Evolutionary conservation across 1,140 invertebrate species (phyloP), one percentile per base, ranked within the genome.

Genomic region (Planococcus citri): DNA sequence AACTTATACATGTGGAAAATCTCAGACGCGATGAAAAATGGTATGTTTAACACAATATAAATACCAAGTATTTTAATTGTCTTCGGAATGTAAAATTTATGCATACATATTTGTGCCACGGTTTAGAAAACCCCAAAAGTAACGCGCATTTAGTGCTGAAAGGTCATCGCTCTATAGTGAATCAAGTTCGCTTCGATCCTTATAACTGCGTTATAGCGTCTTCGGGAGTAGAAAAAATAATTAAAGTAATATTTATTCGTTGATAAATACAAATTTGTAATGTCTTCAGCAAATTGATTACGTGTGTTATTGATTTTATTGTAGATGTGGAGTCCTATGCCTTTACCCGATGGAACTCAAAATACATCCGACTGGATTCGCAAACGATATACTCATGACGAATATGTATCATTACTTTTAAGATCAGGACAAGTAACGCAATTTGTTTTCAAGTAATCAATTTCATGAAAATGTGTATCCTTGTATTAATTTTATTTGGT

Each of bases 1-100:
- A 94, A 94, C 78, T 78, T 97, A 17, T 97, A 95, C 78, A 88
- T 95, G 83, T 97, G 94, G 94, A 88, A 88, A 76, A 86, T 97
- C 73, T 91, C 91, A 0, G 80, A 83, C 9, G 27, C 27, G 73
- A 72, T 58, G 51, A 67, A 25, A 25, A 22, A 8, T 67, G 61
- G 27, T 29, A 25, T 67, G 8, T 67, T 67, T 60, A n/a, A n/a
- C n/a, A n/a, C 33, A 37, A 14, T 37, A 37, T 37, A 37, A 37
- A 14, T 14, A 37, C 33, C 6, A 37, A 37, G 33, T 37, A 37
- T 37, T n/a, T 41, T 20, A n/a, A 41, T 41, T 41, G 10, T 41
- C 10, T 41, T 41, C 38, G n/a, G 10, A n/a, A 41, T 12, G 10
- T 41, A 41, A n/a, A 12, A 41, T 12, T 41, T 41, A 41, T 20